phyloP scores from a whole-genome alignment of 2,113 vertebrate genomes.

The Pachyramphus minor region DNA sequence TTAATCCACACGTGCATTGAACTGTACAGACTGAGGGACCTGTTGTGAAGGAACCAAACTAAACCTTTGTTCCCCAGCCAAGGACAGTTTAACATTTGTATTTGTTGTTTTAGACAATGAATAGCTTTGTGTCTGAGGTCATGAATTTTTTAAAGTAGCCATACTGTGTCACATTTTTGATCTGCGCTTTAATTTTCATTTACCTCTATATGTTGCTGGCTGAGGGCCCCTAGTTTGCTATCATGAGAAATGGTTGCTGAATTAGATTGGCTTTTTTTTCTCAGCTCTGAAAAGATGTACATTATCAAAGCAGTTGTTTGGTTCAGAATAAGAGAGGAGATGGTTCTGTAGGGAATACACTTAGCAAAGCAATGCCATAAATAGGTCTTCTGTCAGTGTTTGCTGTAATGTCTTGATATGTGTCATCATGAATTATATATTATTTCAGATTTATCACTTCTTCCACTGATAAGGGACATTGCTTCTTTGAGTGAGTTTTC shows the following conservation, averaged over 20 bases:
- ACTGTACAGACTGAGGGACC: not conserved
- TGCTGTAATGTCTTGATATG: slow-evolving; percentile 72
- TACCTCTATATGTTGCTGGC: slow-evolving; percentile 53
- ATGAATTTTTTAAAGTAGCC: slow-evolving; percentile 64
- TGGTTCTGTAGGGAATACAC: slow-evolving; percentile 62
- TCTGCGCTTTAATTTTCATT: slow-evolving; percentile 66
- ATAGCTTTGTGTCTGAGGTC: slow-evolving; percentile 22
- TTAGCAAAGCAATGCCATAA: slow-evolving; percentile 65
- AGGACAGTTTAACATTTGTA: slow-evolving; percentile 50
- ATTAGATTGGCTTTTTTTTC: slow-evolving; percentile 29
- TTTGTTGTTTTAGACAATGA: slow-evolving; percentile 62
- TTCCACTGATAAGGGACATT: slow-evolving; percentile 62
- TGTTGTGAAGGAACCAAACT: not conserved
- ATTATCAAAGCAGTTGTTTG: slow-evolving; percentile 65
- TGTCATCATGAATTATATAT: slow-evolving; percentile 80
- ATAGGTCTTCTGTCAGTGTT: slow-evolving; percentile 65
- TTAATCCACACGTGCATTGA: not conserved
- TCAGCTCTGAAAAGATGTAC: not conserved
- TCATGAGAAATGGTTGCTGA: slow-evolving; percentile 58
- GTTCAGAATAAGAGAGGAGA: slow-evolving; percentile 53
- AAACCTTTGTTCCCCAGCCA: slow-evolving; percentile 29
- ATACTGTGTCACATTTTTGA: slow-evolving; percentile 13
- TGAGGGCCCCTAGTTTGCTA: slow-evolving; percentile 41
- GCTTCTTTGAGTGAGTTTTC: slow-evolving; percentile 67
- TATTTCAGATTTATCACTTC: slow-evolving; percentile 74